A percentile compares a stretch with the other conserved stretches of the same genome.
phyloP scores from a whole-genome alignment of 23 tunicate species.

The Corella eumyota region DNA sequence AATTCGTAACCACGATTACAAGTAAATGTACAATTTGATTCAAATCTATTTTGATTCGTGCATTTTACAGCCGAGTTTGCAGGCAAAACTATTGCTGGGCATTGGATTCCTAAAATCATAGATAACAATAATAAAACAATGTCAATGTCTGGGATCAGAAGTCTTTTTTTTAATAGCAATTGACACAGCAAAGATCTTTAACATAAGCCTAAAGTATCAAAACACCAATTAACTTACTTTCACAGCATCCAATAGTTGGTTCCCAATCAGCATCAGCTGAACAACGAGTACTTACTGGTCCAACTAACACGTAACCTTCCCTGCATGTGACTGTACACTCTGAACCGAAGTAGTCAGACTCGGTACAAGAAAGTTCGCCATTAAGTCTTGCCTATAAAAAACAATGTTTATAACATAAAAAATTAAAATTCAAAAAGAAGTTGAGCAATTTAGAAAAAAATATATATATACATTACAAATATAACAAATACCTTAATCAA shows the following conservation, averaged over 20 bases:
- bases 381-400: conserved; percentile 32
- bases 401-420: not conserved
- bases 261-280: conserved; percentile 54
- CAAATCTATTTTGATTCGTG: conserved; percentile 41
- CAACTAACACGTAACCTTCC: conserved; percentile 41
- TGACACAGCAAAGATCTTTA: too few species aligned
- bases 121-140: not conserved
- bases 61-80: conserved; percentile 18
- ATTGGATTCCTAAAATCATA: conserved; percentile 37
- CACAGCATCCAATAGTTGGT: conserved; percentile 56
- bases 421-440: not conserved
- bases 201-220: too few species aligned
- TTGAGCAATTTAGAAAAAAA: not conserved
- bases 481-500: conserved; percentile 27
- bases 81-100: conserved; percentile 2
- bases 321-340: conserved; percentile 40
- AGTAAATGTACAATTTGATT: conserved; percentile 35
- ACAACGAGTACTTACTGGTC: conserved; percentile 29
- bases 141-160: not conserved
- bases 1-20: conserved; percentile 51
- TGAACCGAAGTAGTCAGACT: conserved; percentile 23
- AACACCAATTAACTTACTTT: conserved; percentile 52
- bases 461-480: not conserved
- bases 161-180: too few species aligned
- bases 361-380: conserved; percentile 46